phyloP scores from a whole-genome alignment of 1,140 invertebrate genomes.

The Lamellibrachia luymesi region DNA sequence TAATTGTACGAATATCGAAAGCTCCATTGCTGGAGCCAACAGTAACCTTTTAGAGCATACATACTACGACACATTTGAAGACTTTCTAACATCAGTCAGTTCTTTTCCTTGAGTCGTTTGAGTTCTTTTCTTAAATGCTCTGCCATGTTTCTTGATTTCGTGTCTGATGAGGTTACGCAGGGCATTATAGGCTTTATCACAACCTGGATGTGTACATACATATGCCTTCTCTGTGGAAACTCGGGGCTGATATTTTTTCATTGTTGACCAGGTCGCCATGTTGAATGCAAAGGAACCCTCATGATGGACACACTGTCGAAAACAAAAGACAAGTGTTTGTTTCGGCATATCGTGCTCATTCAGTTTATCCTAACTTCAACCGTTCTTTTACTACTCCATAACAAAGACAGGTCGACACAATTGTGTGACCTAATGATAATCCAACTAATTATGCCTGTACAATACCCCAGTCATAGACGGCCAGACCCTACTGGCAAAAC shows the following conservation, averaged over 20 bases:
- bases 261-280: not conserved
- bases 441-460: not conserved
- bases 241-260: not conserved
- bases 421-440: not conserved
- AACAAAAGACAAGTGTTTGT: not conserved
- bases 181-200: constrained; percentile 22
- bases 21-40: not conserved
- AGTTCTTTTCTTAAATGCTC: not conserved
- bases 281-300: not conserved
- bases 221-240: not conserved
- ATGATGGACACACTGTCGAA: not conserved
- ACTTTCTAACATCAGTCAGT: not conserved
- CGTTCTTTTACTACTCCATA: not conserved
- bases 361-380: not conserved
- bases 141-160: constrained; percentile 19
- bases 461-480: not conserved
- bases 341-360: not conserved
- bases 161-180: constrained; percentile 17
- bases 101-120: not conserved
- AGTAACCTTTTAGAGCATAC: not conserved
- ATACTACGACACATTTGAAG: not conserved
- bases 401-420: not conserved
- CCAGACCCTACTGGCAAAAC: not conserved
- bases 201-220: constrained; percentile 14
- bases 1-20: not conserved